Evolutionary conservation across 2,113 vertebrate genomes (phyloP).

Genomic region (Podarcis cretensis): DNA sequence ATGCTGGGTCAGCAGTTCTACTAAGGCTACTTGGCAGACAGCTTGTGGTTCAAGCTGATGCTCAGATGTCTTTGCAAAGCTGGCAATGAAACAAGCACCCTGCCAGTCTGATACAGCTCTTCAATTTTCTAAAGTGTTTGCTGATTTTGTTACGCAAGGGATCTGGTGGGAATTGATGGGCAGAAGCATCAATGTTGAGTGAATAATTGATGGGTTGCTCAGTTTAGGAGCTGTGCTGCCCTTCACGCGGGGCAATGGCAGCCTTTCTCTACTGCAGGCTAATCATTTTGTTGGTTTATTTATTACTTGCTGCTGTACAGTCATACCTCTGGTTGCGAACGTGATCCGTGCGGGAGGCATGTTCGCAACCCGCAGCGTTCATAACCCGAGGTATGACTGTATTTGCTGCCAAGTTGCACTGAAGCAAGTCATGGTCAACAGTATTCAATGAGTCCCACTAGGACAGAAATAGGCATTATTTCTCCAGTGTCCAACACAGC

Average conservation of each 20-base stretch:
- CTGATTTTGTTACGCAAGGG: background rate
- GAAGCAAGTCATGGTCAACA: background rate
- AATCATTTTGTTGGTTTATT: background rate
- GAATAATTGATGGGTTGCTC: constrained; percentile 3
- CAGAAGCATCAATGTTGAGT: background rate
- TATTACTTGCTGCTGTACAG: background rate
- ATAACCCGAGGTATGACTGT: background rate
- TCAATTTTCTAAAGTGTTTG: constrained; percentile 10
- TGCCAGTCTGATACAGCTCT: background rate
- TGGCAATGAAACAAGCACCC: background rate
- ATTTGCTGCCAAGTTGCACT: background rate
- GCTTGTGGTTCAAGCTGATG: background rate
- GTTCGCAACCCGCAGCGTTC: too few relatives aligned
- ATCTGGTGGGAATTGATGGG: background rate
- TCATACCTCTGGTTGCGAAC: too few relatives aligned
- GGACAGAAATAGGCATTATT: background rate
- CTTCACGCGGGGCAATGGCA: background rate
- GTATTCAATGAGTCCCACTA: background rate
- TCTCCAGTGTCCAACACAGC: background rate
- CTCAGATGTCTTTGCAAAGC: background rate
- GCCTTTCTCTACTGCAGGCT: background rate
- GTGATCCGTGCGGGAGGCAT: too few relatives aligned
- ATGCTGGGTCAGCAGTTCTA: background rate
- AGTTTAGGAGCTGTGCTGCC: background rate
- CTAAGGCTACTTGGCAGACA: background rate